Base-by-base conservation (phyloP, 2,113 vertebrate species). In the Bambusicola thoracicus region DNA sequence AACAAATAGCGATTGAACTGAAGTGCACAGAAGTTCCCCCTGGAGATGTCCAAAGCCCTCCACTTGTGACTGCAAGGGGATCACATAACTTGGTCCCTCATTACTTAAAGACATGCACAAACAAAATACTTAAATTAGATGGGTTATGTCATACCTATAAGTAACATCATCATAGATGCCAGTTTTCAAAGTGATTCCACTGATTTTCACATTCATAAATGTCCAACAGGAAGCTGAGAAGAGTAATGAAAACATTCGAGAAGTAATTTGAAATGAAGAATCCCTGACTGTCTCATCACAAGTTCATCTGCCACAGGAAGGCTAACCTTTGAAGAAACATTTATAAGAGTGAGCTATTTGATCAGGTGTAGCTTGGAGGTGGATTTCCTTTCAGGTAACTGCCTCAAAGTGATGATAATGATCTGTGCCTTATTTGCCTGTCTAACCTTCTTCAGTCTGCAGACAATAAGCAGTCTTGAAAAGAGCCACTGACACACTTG, bases 1-100 rank as follows among this genome's bases (percentile, higher is more conserved):
- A 12, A 34, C 11, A 7, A 0, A 0, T 21, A 43, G 21, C 19
- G 21, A 32, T 17, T 0, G 0, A 77, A 56, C 14, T 27, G 36
- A 83, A 78, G n/a, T 27, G 18, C 55, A 43, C 30, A 74, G 44
- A 18, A 30, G 10, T 70, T 30, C 5, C 15, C n/a, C 80, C 49
- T 66, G 61, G 36, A 74, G n/a, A 74, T 1, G 7, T 49, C 6
- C 43, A 85, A 77, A 92, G 3, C 19, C 19, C 25, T 51, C 72
- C 25, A 34, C 8, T 15, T 77, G 13, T 20, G 65, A 17, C 22
- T 67, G 20, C 30, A 5, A 16, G 3, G 13, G 8, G 14, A 66
- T 53, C 22, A 43, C 43, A 69, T 19, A 14, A 56, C 36, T 62
- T 7, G 2, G 24, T 82, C 24, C 22, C 11, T 41, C 44, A 8